Evolutionary conservation across 2,888 invertebrate species (phyloP).

Genomic region (Drosophila colorata): DNA sequence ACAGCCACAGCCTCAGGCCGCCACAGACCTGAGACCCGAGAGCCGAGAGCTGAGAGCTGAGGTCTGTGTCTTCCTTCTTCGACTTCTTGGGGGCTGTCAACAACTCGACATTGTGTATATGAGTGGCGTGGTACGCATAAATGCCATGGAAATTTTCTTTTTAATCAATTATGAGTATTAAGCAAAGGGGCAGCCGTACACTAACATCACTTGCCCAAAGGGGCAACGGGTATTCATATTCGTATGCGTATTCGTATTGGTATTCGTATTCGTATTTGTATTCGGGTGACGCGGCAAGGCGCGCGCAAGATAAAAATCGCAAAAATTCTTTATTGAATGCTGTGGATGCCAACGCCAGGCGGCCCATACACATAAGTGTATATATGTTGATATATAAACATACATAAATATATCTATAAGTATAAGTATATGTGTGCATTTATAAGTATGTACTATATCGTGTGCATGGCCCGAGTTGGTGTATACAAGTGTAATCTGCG

Average conservation of each 20-base stretch:
- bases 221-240: constrained; percentile 27
- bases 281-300: constrained; percentile 58
- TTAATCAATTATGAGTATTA: constrained; percentile 80
- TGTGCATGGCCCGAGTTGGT: constrained; percentile 26
- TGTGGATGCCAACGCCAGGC: constrained; percentile 71
- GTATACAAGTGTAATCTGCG: constrained; percentile 66
- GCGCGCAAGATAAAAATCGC: constrained; percentile 74
- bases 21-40: background rate
- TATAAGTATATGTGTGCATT: background rate
- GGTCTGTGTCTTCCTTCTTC: constrained; percentile 1
- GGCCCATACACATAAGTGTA: background rate
- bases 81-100: constrained; percentile 62
- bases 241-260: constrained; percentile 21
- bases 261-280: constrained; percentile 34
- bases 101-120: constrained; percentile 76
- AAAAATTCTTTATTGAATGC: constrained; percentile 80
- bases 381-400: constrained; percentile 1
- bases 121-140: constrained; percentile 80
- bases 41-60: background rate
- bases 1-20: background rate
- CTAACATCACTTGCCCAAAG: constrained; percentile 35
- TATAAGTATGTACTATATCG: constrained; percentile 22
- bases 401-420: background rate
- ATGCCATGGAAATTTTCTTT: constrained; percentile 81
- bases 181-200: constrained; percentile 58